These are phyloP conservation scores for Pollenia griseotomentosa DNA, from an alignment of 2,888 invertebrate species.

Conservation along the genomic window DNA sequence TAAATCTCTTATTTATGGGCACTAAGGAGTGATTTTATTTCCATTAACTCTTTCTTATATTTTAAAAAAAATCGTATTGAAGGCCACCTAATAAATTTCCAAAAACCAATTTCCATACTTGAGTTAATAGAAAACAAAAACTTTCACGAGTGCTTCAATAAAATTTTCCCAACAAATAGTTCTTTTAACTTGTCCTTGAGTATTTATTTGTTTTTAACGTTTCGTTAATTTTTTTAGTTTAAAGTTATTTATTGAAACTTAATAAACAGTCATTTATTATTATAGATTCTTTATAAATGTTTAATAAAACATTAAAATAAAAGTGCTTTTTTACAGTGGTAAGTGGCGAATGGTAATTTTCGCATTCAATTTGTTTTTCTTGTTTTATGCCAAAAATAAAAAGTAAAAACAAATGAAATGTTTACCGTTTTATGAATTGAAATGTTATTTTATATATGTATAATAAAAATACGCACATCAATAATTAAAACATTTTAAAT, in stretches of 20 bases:
- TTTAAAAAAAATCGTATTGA: too few relatives aligned
- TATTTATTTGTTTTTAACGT: slow-evolving; percentile 7
- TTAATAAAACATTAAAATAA: slow-evolving; percentile 37
- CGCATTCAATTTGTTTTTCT: not conserved
- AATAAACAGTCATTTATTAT: slow-evolving; percentile 11
- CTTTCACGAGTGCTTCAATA: too few relatives aligned
- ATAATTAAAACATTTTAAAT: slow-evolving; percentile 46
- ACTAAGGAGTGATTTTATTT: too few relatives aligned
- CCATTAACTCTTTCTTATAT: too few relatives aligned
- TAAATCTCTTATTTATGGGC: too few relatives aligned
- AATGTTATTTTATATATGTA: slow-evolving; percentile 12
- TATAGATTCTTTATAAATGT: slow-evolving; percentile 35
- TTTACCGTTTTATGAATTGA: slow-evolving; percentile 16
- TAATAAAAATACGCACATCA: slow-evolving; percentile 13
- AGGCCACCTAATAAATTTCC: too few relatives aligned
- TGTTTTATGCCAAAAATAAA: not conserved
- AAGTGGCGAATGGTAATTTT: not conserved
- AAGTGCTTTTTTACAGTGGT: slow-evolving; percentile 33
- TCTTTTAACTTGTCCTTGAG: not conserved
- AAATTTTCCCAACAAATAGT: too few relatives aligned
- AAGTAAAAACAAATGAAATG: not conserved
- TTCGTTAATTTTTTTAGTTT: not conserved
- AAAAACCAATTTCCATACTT: too few relatives aligned
- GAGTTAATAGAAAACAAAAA: too few relatives aligned
- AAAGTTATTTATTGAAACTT: not conserved